phyloP scores from a whole-genome alignment of 2,113 vertebrate species.

The Morone chrysops region DNA sequence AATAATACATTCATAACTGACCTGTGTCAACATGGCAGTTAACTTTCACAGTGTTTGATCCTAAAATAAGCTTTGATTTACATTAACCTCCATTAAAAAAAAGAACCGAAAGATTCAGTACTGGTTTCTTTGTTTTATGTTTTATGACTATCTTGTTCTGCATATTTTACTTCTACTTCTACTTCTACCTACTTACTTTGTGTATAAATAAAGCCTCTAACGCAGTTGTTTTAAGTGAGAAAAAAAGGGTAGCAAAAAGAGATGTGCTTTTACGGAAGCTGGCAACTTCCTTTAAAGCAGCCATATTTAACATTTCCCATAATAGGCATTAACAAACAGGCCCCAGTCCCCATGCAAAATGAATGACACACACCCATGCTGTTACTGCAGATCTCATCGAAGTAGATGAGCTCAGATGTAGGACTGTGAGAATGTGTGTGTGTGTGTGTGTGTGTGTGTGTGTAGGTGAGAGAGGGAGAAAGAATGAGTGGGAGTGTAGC shows the following conservation, averaged over 20 bases:
- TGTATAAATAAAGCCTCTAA: neutral
- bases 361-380: conserved; percentile 74
- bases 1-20: conserved; percentile 23
- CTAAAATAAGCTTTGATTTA: neutral
- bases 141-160: neutral
- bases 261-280: conserved; percentile 42
- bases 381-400: conserved; percentile 56
- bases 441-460: neutral
- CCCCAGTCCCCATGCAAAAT: conserved; percentile 67
- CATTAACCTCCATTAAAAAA: neutral
- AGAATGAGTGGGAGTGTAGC: conserved; percentile 19
- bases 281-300: conserved; percentile 40
- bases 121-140: neutral
- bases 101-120: neutral
- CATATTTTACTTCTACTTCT: neutral
- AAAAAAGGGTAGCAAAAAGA: conserved; percentile 6
- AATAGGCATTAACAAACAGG: conserved; percentile 52
- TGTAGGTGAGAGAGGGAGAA: neutral
- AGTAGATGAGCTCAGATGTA: conserved; percentile 58
- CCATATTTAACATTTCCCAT: conserved; percentile 43
- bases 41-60: neutral
- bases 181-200: neutral
- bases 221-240: neutral
- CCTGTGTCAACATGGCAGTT: neutral
- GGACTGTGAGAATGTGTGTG: conserved; percentile 17